Conservation (phyloP, 2,888 invertebrate species). For the Cephus runcator region DNA sequence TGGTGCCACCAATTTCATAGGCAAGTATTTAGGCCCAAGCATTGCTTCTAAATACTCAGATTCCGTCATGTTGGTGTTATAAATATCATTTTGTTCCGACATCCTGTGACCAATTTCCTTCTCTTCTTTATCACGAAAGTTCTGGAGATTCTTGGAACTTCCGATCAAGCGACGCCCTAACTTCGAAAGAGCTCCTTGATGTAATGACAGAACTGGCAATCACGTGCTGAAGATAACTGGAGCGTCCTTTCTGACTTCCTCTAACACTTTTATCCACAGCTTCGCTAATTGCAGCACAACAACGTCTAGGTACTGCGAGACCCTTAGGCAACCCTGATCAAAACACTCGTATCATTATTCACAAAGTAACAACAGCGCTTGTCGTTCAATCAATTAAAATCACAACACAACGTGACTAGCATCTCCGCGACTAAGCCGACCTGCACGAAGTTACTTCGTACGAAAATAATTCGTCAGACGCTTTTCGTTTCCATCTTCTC, state of each 20-base stretch:
- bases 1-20: constrained; percentile 61
- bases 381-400: background rate
- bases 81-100: background rate
- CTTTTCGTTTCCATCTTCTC: background rate
- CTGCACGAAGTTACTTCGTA: background rate
- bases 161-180: background rate
- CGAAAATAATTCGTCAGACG: background rate
- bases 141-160: background rate
- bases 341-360: background rate
- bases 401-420: background rate
- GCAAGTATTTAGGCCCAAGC: constrained; percentile 65
- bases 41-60: constrained; percentile 57
- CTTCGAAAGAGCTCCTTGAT: background rate
- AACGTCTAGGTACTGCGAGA: background rate
- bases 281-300: background rate
- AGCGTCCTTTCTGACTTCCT: background rate
- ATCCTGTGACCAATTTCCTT: background rate
- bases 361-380: background rate
- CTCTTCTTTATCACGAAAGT: background rate
- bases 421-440: background rate
- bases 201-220: background rate
- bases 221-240: background rate
- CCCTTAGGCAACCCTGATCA: background rate
- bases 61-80: constrained; percentile 52
- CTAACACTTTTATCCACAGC: background rate